Evolutionary conservation across 2,113 vertebrate genomes (phyloP).

Genomic region (Alexandromys fortis): DNA sequence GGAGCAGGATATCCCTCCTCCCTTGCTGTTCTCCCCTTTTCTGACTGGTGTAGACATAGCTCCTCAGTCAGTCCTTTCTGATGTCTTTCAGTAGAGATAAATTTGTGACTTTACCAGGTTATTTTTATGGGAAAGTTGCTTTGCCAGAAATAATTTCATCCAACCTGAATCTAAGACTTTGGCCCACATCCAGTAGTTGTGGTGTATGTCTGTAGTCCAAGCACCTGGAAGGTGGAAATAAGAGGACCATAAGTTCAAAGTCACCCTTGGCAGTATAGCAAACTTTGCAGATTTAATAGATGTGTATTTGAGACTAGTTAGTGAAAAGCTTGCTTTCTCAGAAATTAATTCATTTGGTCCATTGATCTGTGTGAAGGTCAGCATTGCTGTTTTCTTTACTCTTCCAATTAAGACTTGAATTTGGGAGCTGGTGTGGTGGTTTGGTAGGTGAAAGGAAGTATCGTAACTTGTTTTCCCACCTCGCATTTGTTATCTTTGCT

Average conservation of each 20-base stretch:
- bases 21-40: neutral
- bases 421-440: neutral
- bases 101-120: neutral
- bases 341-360: constrained; percentile 38
- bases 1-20: neutral
- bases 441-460: neutral
- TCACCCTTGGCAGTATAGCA: neutral
- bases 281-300: constrained; percentile 24
- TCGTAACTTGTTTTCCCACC: constrained; percentile 16
- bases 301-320: constrained; percentile 37
- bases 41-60: neutral
- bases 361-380: constrained; percentile 39
- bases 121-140: constrained; percentile 38
- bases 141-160: neutral
- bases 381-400: neutral
- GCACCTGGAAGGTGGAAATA: neutral
- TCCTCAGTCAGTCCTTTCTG: constrained; percentile 3
- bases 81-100: constrained; percentile 27
- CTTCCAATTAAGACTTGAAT: constrained; percentile 7
- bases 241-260: neutral
- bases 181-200: neutral
- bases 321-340: constrained; percentile 36
- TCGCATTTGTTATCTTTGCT: constrained; percentile 43
- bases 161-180: constrained; percentile 5
- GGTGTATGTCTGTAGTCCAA: neutral